phyloP scores from a whole-genome alignment of 1,140 invertebrate species.

The Pogonus chalceus region DNA sequence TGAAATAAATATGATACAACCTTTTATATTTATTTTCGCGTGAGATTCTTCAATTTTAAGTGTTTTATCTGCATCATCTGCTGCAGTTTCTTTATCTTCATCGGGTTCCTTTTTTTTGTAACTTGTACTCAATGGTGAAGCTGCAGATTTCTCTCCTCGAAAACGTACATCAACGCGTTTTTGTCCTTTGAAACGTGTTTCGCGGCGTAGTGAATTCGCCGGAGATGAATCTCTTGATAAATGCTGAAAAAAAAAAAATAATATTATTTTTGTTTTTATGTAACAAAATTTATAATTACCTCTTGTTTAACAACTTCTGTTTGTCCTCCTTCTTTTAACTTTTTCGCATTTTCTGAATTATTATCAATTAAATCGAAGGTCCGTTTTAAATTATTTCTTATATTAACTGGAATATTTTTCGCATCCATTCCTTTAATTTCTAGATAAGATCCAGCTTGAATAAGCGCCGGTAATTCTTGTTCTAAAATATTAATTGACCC shows the following conservation, averaged over 20 bases:
- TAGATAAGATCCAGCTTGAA: constrained; percentile 55
- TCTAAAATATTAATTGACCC: constrained; percentile 59
- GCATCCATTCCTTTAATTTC: constrained; percentile 46
- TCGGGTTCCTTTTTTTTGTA: too few species aligned
- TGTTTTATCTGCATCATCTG: too few species aligned
- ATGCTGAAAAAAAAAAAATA: neutral
- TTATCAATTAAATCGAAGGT: constrained; percentile 18
- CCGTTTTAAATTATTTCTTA: constrained; percentile 39
- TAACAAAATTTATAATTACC: too few species aligned
- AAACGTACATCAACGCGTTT: constrained; percentile 41
- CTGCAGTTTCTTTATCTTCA: too few species aligned
- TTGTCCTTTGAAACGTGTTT: constrained; percentile 39
- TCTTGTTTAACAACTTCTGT: too few species aligned
- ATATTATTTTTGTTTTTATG: too few species aligned
- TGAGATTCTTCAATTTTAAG: too few species aligned
- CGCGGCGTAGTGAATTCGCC: constrained; percentile 20
- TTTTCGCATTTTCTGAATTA: constrained; percentile 25
- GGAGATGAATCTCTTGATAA: too few species aligned
- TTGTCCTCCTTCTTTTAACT: constrained; percentile 37
- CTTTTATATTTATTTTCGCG: too few species aligned
- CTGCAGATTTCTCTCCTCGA: too few species aligned
- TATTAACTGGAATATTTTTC: constrained; percentile 30
- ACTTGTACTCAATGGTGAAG: too few species aligned
- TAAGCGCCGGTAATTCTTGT: constrained; percentile 51
- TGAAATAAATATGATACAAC: too few species aligned